A percentile compares a stretch with the other conserved stretches of the same genome.
These are phyloP conservation scores for Nyctibius bracteatus DNA, from an alignment of 2,113 vertebrate genomes.

Conservation along the genomic window DNA sequence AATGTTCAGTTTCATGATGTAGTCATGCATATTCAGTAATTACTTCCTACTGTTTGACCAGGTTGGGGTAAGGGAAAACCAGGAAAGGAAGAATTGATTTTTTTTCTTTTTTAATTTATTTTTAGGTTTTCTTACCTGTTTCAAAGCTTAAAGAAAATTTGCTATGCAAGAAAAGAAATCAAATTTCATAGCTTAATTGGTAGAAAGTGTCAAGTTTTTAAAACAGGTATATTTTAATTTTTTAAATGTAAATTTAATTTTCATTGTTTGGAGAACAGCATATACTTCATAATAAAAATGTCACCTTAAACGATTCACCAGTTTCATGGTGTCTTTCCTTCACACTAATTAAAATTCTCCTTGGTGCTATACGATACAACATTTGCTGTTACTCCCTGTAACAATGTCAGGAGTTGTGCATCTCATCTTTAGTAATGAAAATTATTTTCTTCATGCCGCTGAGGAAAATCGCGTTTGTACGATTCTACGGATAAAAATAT, in stretches of 20 bases:
- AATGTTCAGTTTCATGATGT: neutral
- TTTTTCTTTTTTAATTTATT: neutral
- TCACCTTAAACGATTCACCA: neutral
- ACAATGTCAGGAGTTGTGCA: neutral
- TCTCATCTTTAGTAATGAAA: neutral
- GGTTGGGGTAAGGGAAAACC: neutral
- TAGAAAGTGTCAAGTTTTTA: neutral
- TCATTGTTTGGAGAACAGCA: neutral
- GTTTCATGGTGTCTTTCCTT: neutral
- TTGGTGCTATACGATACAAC: neutral
- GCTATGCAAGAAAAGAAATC: conserved; percentile 34
- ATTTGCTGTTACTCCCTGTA: neutral
- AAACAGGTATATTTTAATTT: neutral
- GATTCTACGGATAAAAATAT: neutral
- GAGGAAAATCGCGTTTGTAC: neutral
- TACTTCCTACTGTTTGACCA: neutral
- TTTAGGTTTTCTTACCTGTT: neutral
- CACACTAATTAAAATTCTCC: neutral
- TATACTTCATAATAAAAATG: neutral
- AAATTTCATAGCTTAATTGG: neutral
- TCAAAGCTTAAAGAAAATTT: neutral
- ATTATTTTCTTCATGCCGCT: neutral
- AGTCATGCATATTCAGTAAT: neutral
- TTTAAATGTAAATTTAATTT: neutral
- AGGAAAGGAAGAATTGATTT: neutral